Evolutionary conservation across 2,888 invertebrate genomes (phyloP), one percentile per base, ranked within the genome.

Genomic region (Crematogaster levior): DNA sequence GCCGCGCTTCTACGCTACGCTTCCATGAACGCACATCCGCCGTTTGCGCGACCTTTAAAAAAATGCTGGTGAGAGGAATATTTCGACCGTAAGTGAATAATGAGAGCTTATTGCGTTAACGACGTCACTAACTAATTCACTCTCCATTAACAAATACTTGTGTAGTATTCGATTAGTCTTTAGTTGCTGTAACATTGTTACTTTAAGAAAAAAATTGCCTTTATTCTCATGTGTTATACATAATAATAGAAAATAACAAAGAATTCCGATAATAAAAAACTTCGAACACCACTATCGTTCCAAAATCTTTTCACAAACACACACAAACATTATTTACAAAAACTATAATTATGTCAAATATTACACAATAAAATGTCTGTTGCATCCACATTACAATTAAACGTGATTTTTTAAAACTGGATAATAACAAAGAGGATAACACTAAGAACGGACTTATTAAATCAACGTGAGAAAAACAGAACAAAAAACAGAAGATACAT

Each of bases 1-100:
- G 51, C 65, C 43, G 65, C 40, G 56, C 65, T 30, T 53, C 58
- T 81, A 85, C 83, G 70, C 58, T 81, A 85, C 83, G 70, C 81
- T 82, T 80, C 75, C 81, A 60, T 72, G 61, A 70, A 61, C 70
- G 58, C 15, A 10, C 58, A 60, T 65, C 82, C 63, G 73, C 61
- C 48, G 27, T 48, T 70, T 58, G 58, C 53, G 60, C 58, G 79
- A 68, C 27, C 21, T 82, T 24, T 30, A 43, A 74, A 83, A 84
- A 72, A 63, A 40, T 79, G 9, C 53, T 0, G 58, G 30, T 43
- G 4, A 61, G 63, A 58, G 56, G 15, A 81, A 24, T 21, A 56
- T 30, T 74, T 61, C 48, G 34, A 61, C 18, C 46, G 27, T 63
- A 74, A 74, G 72, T 27, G 53, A 74, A 43, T 73, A 60, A 63